Evolutionary conservation across 2,888 invertebrate species (phyloP).

Genomic region (Melitaea athalia): DNA sequence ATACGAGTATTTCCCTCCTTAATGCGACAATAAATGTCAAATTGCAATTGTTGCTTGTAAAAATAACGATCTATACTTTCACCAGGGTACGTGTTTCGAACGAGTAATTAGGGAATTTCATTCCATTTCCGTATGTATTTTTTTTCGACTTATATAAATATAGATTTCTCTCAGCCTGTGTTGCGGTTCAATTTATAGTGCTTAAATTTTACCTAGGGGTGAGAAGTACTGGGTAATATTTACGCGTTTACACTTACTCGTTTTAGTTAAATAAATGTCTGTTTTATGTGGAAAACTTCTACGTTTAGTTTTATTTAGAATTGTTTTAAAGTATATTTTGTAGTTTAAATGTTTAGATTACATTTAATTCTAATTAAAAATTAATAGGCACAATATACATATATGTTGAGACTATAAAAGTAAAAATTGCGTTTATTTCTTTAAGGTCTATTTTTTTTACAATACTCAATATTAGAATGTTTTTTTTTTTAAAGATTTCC

Average conservation of each 20-base stretch:
- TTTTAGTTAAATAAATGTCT: neutral
- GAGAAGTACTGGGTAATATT: constrained; percentile 4
- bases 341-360: too few species aligned
- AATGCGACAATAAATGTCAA: constrained; percentile 77
- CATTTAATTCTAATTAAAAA: too few species aligned
- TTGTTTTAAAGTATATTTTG: neutral
- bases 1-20: constrained; percentile 63
- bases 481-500: too few species aligned
- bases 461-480: too few species aligned
- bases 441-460: too few species aligned
- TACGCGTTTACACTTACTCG: neutral
- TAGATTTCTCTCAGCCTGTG: constrained; percentile 28
- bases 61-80: constrained; percentile 69
- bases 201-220: constrained; percentile 23
- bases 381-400: too few species aligned
- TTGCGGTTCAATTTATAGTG: constrained; percentile 37
- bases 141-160: constrained; percentile 38
- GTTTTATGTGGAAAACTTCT: neutral
- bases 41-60: constrained; percentile 73
- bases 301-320: neutral
- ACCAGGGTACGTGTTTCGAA: constrained; percentile 64
- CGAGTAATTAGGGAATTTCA: constrained; percentile 64
- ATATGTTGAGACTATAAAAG: too few species aligned
- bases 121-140: constrained; percentile 39
- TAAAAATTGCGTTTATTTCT: too few species aligned